phyloP scores from a whole-genome alignment of 2,797 vertebrate species.

The Megaceryle alcyon region DNA sequence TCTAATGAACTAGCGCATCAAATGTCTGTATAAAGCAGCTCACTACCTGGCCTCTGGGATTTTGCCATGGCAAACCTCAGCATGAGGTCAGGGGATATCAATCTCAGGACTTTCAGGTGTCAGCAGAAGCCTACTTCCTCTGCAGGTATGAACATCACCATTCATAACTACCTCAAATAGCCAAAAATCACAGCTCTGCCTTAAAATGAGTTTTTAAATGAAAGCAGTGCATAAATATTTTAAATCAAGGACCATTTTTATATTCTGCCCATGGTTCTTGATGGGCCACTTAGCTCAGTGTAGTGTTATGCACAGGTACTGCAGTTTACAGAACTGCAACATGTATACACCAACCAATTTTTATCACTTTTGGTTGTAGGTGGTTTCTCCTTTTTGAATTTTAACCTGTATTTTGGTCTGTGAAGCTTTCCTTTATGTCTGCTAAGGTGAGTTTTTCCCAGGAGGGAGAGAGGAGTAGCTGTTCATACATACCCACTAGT shows the following conservation, averaged over 20 bases:
- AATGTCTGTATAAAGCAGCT: not conserved
- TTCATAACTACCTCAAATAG: not conserved
- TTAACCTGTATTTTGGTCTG: not conserved
- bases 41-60: not conserved
- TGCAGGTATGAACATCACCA: rapidly evolving
- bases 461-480: not conserved
- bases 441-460: not conserved
- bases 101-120: not conserved
- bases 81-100: not conserved
- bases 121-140: not conserved
- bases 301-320: not conserved
- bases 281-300: not conserved
- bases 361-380: not conserved
- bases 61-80: not conserved
- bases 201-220: not conserved
- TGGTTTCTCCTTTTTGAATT: not conserved
- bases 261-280: not conserved
- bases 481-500: not conserved
- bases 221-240: not conserved
- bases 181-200: not conserved
- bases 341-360: not conserved
- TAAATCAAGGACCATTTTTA: not conserved
- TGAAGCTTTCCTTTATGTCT: not conserved
- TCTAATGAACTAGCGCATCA: not conserved
- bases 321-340: not conserved